Evolutionary conservation across 2,888 invertebrate genomes (phyloP).

Genomic region (Dasysyrphus albostriatus): DNA sequence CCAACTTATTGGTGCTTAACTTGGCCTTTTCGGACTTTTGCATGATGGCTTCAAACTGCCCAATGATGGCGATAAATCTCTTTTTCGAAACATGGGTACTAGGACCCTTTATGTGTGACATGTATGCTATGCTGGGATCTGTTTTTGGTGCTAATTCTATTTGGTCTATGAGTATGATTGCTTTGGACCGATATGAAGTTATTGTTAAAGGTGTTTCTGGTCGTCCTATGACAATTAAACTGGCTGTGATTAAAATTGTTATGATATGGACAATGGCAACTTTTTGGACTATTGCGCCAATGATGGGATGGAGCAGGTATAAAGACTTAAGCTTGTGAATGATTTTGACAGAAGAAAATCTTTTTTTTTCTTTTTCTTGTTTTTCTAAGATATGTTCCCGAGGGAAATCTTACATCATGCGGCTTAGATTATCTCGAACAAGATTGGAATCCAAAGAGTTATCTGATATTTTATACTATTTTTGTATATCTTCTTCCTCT

Average conservation of each 20-base stretch:
- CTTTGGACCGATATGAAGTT: conserved; percentile 94
- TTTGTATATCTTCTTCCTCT: conserved; percentile 92
- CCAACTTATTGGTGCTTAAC: conserved; percentile 95
- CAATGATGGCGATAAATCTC: conserved; percentile 83
- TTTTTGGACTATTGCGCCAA: conserved; percentile 90
- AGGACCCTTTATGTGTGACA: conserved; percentile 90
- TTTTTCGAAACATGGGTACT: conserved; percentile 81
- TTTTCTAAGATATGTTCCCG: conserved; percentile 85
- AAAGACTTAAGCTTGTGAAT: neutral
- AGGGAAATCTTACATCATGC: conserved; percentile 96
- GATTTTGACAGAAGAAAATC: no score
- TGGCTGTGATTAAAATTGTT: conserved; percentile 90
- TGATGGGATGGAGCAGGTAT: conserved; percentile 95
- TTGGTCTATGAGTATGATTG: conserved; percentile 95
- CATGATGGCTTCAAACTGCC: conserved; percentile 89
- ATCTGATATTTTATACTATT: conserved; percentile 90
- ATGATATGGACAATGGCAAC: conserved; percentile 93
- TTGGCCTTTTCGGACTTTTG: conserved; percentile 93
- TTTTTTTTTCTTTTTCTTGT: neutral
- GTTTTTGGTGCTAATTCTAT: conserved; percentile 93
- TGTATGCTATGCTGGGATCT: conserved; percentile 93
- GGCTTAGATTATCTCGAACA: conserved; percentile 94
- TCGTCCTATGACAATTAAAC: conserved; percentile 92
- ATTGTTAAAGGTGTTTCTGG: conserved; percentile 95
- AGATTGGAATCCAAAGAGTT: conserved; percentile 90